phyloP scores from a whole-genome alignment of 2,113 vertebrate genomes.

The Oceanites oceanicus region DNA sequence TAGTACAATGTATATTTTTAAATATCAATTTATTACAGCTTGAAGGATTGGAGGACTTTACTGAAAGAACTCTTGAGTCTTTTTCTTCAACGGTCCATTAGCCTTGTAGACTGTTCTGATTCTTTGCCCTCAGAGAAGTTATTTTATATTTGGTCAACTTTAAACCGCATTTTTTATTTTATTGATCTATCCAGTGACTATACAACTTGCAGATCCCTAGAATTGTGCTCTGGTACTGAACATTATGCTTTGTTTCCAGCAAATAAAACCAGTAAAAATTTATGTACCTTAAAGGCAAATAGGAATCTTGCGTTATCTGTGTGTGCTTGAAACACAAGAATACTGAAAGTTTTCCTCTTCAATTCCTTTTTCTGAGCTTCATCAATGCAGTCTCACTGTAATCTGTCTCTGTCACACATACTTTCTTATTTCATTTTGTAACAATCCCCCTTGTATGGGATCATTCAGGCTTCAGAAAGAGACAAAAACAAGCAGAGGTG shows the following conservation, averaged over 20 bases:
- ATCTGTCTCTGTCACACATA: neutral
- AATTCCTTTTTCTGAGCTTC: neutral
- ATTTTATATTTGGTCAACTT: slow-evolving; percentile 52
- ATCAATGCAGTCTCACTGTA: neutral
- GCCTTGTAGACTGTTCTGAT: slow-evolving; percentile 6
- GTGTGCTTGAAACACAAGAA: neutral
- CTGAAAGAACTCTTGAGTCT: slow-evolving; percentile 4
- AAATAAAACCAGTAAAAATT: slow-evolving; percentile 63
- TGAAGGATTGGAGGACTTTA: neutral
- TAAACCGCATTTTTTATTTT: slow-evolving; percentile 47
- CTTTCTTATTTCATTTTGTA: neutral
- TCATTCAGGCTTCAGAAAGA: neutral
- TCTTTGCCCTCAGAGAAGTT: slow-evolving; percentile 52
- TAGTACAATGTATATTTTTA: neutral
- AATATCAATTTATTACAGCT: neutral
- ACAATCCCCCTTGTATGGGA: neutral
- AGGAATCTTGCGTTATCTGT: slow-evolving; percentile 22
- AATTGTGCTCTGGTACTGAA: slow-evolving; percentile 2
- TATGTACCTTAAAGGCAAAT: slow-evolving; percentile 39
- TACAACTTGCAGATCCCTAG: slow-evolving; percentile 8
- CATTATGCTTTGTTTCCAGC: neutral
- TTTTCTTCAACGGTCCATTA: neutral
- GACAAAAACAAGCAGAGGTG: neutral
- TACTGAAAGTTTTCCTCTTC: neutral
- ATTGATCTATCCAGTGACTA: slow-evolving; percentile 5